Percentiles rank a stretch among this genome's conserved stretches.
phyloP scores from a whole-genome alignment of 2,797 vertebrate genomes.

The Hyperoplus lanceolatus region DNA sequence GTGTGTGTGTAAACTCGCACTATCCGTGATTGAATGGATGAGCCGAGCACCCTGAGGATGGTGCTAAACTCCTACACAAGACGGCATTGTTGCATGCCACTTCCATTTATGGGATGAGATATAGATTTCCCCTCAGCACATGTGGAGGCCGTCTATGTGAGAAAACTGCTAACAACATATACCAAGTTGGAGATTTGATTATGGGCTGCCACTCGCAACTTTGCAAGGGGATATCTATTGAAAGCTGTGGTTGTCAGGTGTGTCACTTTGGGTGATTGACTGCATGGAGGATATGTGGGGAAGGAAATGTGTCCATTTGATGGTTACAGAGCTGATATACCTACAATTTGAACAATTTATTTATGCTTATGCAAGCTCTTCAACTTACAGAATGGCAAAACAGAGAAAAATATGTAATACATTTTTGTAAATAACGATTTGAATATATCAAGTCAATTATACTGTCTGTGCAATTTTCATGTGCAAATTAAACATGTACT shows the following conservation, averaged over 20 bases:
- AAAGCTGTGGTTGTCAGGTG: conserved; percentile 26
- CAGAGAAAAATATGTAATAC: conserved; percentile 14
- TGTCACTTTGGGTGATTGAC: neutral
- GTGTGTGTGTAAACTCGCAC: conserved; percentile 15
- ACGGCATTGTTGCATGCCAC: conserved; percentile 51
- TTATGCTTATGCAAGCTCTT: conserved; percentile 19
- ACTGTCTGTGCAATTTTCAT: neutral
- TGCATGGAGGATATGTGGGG: conserved; percentile 1
- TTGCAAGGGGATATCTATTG: conserved; percentile 29
- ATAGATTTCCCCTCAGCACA: conserved; percentile 62
- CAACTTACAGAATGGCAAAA: conserved; percentile 22
- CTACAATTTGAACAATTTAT: neutral
- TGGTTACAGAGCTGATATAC: neutral
- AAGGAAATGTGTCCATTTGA: conserved; percentile 3
- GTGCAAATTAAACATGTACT: neutral
- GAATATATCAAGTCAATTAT: conserved; percentile 11
- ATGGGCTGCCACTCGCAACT: conserved; percentile 38
- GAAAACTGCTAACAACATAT: conserved; percentile 55
- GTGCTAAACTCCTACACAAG: conserved; percentile 56
- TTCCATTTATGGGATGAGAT: conserved; percentile 72
- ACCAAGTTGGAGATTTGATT: conserved; percentile 54
- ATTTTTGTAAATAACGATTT: neutral
- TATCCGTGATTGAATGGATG: conserved; percentile 67
- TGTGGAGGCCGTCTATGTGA: conserved; percentile 45
- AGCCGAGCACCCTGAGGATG: conserved; percentile 56